Evolutionary conservation across 2,113 vertebrate genomes (phyloP).

Genomic region (Phoxinus phoxinus): DNA sequence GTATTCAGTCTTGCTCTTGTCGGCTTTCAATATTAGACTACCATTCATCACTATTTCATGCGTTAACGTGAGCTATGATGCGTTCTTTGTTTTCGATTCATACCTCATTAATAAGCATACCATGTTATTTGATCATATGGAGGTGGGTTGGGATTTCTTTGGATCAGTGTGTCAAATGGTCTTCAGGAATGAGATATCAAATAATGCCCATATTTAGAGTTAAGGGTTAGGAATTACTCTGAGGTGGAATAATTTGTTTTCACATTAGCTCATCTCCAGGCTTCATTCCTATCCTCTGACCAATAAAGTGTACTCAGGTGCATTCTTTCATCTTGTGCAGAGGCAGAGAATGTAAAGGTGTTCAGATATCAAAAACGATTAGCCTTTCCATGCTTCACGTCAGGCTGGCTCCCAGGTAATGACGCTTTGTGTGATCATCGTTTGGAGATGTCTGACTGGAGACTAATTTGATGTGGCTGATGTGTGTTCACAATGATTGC

Average conservation of each 20-base stretch:
- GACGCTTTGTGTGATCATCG: conserved; percentile 12
- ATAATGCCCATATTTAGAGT: conserved; percentile 29
- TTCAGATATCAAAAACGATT: conserved; percentile 43
- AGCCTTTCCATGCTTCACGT: conserved; percentile 36
- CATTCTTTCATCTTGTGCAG: conserved; percentile 45
- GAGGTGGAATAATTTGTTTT: conserved; percentile 52
- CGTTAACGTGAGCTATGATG: not conserved
- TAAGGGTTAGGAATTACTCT: conserved; percentile 36
- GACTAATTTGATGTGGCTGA: conserved; percentile 35
- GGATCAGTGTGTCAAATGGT: not conserved
- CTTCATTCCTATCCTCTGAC: conserved; percentile 50
- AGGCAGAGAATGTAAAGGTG: conserved; percentile 38
- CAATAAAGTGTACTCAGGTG: conserved; percentile 43
- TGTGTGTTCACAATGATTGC: conserved; percentile 21
- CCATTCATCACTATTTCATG: not conserved
- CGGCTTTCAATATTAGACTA: not conserved
- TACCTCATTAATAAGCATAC: conserved; percentile 5
- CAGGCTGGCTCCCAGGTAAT: conserved; percentile 34
- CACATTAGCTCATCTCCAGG: conserved; percentile 42
- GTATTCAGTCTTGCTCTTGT: not conserved
- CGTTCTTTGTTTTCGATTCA: not conserved
- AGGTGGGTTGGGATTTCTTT: not conserved
- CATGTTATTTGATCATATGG: not conserved
- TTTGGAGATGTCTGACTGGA: conserved; percentile 30
- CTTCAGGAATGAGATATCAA: conserved; percentile 17